Conservation (phyloP, 2,888 invertebrate species). For the Drosophila cyrtoloma region DNA sequence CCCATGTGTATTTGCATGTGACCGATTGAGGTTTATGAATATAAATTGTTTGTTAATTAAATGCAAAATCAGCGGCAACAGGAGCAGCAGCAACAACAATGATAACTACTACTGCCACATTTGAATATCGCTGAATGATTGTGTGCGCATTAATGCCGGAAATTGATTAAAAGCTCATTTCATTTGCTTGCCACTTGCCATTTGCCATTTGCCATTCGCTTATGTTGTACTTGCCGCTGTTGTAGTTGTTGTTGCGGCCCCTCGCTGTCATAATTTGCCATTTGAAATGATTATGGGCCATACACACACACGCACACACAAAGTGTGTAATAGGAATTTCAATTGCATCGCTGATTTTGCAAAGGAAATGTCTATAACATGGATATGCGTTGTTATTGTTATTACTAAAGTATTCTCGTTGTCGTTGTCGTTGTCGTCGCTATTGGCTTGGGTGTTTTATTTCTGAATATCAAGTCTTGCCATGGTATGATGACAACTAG, state of each 20-base stretch:
- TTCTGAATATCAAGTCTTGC: conserved; percentile 26
- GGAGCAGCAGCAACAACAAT: conserved; percentile 28
- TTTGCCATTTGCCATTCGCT: conserved; percentile 26
- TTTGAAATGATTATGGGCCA: conserved; percentile 69
- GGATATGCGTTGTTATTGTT: conserved; percentile 39
- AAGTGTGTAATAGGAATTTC: conserved; percentile 40
- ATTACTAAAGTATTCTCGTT: conserved; percentile 16
- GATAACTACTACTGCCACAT: conserved; percentile 6
- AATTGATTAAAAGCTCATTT: conserved; percentile 80
- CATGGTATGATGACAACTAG: conserved; percentile 6
- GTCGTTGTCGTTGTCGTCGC: conserved; percentile 27
- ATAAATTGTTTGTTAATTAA: conserved; percentile 82
- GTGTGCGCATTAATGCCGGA: conserved; percentile 74
- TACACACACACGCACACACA: conserved; percentile 33
- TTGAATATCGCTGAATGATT: conserved; percentile 45
- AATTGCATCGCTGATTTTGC: conserved; percentile 42
- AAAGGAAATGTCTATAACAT: conserved; percentile 51
- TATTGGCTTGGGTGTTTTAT: conserved; percentile 25
- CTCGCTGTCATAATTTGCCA: conserved; percentile 71
- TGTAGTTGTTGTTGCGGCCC: conserved; percentile 33
- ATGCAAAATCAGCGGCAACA: conserved; percentile 65
- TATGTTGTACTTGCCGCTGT: conserved; percentile 24
- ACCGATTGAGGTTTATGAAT: conserved; percentile 79
- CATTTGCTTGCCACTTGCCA: conserved; percentile 53
- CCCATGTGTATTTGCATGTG: conserved; percentile 71